phyloP scores from a whole-genome alignment of 2,888 invertebrate genomes.

The Parascotia fuliginaria region DNA sequence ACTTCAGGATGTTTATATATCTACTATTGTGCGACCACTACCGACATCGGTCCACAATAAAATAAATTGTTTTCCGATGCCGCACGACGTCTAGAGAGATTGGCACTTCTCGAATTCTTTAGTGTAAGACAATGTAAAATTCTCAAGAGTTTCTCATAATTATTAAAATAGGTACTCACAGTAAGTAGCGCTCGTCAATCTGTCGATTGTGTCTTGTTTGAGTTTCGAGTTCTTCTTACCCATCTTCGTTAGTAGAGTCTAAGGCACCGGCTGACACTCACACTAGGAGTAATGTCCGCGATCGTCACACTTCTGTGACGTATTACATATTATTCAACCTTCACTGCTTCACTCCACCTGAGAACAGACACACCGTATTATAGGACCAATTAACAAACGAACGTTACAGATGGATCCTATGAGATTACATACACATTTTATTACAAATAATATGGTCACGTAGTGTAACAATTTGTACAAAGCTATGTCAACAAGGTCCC shows the following conservation, averaged over 20 bases:
- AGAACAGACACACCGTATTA: conserved; percentile 43
- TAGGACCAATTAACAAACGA: conserved; percentile 3
- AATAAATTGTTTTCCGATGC: too few relatives aligned
- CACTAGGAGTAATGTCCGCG: conserved; percentile 46
- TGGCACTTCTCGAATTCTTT: too few relatives aligned
- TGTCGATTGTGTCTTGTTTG: conserved; percentile 97
- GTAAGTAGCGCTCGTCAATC: conserved; percentile 96
- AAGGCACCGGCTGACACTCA: conserved; percentile 41
- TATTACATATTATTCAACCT: conserved; percentile 73
- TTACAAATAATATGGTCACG: conserved; percentile 48
- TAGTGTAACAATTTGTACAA: conserved; percentile 52
- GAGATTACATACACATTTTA: conserved; percentile 20
- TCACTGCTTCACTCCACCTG: conserved; percentile 60
- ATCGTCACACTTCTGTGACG: conserved; percentile 54
- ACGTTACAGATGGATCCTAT: not conserved
- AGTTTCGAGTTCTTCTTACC: conserved; percentile 98
- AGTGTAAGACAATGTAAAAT: not conserved
- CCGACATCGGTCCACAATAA: too few relatives aligned
- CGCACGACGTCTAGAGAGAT: too few relatives aligned
- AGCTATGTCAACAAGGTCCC: conserved; percentile 52
- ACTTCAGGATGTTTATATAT: not conserved
- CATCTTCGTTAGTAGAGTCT: conserved; percentile 86
- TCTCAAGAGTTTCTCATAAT: conserved; percentile 4
- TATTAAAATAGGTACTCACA: conserved; percentile 88
- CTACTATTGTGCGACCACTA: not conserved